Conservation (phyloP, 2,797 vertebrate genomes). For the Chelonia mydas region DNA sequence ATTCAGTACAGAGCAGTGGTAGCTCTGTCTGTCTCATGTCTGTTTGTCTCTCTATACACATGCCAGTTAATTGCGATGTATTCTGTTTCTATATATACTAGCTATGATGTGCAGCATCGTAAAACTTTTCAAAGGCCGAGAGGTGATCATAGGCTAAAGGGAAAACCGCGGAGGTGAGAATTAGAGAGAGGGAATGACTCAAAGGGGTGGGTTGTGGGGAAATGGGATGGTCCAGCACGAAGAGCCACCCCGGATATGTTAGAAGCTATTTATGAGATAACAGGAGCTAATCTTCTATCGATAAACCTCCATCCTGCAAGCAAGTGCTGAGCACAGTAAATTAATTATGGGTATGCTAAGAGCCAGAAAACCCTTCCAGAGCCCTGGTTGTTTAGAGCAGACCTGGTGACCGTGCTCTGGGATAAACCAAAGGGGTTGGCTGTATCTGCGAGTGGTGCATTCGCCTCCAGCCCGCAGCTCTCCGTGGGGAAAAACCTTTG, state of each 20-base stretch:
- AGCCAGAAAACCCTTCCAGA: neutral
- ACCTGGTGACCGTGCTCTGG: neutral
- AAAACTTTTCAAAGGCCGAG: neutral
- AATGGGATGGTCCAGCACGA: neutral
- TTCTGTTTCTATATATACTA: neutral
- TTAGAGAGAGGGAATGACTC: neutral
- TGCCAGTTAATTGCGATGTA: neutral
- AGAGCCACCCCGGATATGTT: neutral
- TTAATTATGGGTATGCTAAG: neutral
- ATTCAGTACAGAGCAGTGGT: neutral
- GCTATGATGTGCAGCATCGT: neutral
- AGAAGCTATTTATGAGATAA: neutral
- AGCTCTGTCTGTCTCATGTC: neutral
- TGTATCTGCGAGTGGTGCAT: neutral
- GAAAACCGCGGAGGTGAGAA: neutral
- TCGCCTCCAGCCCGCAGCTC: neutral
- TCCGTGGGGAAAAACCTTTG: neutral
- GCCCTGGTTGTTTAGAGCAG: neutral
- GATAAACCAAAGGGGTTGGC: neutral
- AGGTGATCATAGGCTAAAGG: neutral
- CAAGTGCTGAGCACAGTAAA: neutral
- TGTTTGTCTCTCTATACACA: neutral
- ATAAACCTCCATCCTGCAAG: neutral
- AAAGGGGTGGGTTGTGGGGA: neutral
- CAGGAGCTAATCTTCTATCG: neutral